Conservation (phyloP, 2,113 vertebrate genomes). For the Sinocyclocheilus anshuiensis region DNA sequence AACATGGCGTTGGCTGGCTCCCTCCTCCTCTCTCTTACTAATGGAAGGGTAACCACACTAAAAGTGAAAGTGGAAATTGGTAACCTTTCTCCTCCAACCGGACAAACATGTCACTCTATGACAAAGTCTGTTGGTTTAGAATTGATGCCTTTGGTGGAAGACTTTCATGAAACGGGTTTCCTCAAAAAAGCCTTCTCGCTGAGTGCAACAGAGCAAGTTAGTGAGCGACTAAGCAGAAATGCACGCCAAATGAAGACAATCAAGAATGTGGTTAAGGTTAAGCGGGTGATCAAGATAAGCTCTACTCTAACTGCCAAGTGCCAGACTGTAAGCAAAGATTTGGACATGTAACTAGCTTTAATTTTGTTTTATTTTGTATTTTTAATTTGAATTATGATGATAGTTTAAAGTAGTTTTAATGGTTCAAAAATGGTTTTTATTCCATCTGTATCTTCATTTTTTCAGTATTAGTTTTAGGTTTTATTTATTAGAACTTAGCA, state of each 20-base stretch:
- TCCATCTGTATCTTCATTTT: neutral
- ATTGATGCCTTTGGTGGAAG: neutral
- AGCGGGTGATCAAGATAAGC: slow-evolving; percentile 31
- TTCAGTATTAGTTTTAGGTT: neutral
- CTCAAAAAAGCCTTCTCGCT: neutral
- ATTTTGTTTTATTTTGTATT: neutral
- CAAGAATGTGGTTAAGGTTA: slow-evolving; percentile 19
- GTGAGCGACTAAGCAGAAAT: slow-evolving; percentile 13
- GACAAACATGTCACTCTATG: slow-evolving; percentile 12
- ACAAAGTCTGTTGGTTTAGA: neutral
- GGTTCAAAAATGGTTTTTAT: neutral
- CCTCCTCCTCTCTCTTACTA: slow-evolving; percentile 29
- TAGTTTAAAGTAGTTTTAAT: neutral
- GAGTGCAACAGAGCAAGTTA: neutral
- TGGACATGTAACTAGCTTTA: neutral
- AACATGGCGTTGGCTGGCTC: slow-evolving; percentile 48
- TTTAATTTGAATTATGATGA: neutral
- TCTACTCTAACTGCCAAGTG: neutral
- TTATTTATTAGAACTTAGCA: neutral
- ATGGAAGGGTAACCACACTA: slow-evolving; percentile 49
- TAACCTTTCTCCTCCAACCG: slow-evolving; percentile 23
- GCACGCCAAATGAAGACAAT: slow-evolving; percentile 29
- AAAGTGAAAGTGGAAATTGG: slow-evolving; percentile 47
- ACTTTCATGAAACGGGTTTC: neutral
- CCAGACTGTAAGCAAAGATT: neutral